Evolutionary conservation across 2,113 vertebrate genomes (phyloP).

Genomic region (Toxotes jaculatrix): DNA sequence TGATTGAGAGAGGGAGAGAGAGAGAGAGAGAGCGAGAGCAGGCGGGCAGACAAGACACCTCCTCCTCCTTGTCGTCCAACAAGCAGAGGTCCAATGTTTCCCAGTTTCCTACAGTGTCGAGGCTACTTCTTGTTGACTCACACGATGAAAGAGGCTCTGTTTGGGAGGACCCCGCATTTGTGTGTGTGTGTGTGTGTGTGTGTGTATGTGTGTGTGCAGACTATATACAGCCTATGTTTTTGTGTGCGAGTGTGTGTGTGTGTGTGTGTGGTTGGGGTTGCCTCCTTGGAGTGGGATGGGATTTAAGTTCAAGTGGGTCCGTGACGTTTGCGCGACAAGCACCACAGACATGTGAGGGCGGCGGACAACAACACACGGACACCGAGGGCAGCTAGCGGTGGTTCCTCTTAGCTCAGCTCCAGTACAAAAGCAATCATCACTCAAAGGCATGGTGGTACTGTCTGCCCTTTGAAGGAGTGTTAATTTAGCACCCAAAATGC

Average conservation of each 20-base stretch:
- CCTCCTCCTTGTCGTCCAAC: constrained; percentile 80
- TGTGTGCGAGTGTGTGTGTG: constrained; percentile 89
- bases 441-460: background rate
- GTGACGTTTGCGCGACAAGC: constrained; percentile 92
- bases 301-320: constrained; percentile 97
- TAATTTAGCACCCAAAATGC: background rate
- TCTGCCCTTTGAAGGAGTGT: background rate
- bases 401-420: constrained; percentile 81
- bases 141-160: constrained; percentile 90
- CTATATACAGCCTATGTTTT: constrained; percentile 81
- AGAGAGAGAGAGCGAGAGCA: constrained; percentile 54
- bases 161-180: constrained; percentile 87
- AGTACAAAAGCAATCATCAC: constrained; percentile 5
- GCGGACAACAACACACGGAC: constrained; percentile 86
- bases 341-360: constrained; percentile 75
- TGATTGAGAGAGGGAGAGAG: constrained; percentile 75
- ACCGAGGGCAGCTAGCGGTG: constrained; percentile 90
- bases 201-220: constrained; percentile 85
- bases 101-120: constrained; percentile 68
- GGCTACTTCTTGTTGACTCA: constrained; percentile 82
- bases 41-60: constrained; percentile 79
- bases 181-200: constrained; percentile 81
- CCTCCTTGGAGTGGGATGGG: constrained; percentile 91
- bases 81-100: constrained; percentile 82
- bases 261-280: constrained; percentile 91